Evolutionary conservation across 2,888 invertebrate genomes (phyloP).

Genomic region (Dynastes maya): DNA sequence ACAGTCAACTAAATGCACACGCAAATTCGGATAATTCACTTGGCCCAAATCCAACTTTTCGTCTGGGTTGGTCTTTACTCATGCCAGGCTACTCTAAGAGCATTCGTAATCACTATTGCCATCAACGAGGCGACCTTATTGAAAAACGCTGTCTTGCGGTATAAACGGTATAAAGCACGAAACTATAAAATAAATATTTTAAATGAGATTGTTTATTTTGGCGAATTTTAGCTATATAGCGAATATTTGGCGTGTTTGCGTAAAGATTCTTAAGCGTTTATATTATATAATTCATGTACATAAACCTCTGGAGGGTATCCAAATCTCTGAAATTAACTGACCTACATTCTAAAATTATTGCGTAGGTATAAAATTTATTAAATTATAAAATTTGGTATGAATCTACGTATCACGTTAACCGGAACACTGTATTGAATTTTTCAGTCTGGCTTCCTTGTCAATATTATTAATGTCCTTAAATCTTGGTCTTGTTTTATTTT

Average conservation of each 20-base stretch:
- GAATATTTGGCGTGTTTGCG: not conserved
- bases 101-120: constrained; percentile 20
- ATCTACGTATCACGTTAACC: no score
- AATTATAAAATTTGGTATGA: not conserved
- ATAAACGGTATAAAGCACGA: not conserved
- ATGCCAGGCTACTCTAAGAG: constrained; percentile 7
- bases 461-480: no score
- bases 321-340: not conserved
- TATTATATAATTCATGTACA: not conserved
- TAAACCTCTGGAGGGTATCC: constrained; percentile 6
- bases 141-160: not conserved
- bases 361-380: not conserved
- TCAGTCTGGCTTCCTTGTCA: no score
- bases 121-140: not conserved
- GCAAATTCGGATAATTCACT: constrained; percentile 57
- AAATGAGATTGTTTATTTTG: not conserved
- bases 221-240: not conserved
- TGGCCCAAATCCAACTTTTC: constrained; percentile 56
- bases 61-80: constrained; percentile 29
- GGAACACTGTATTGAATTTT: no score
- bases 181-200: not conserved
- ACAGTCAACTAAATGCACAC: constrained; percentile 47
- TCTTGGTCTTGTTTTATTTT: no score
- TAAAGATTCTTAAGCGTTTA: not conserved
- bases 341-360: constrained; percentile 4